Evolutionary conservation across 2,113 vertebrate genomes (phyloP).

Genomic region (Pantherophis guttatus): DNA sequence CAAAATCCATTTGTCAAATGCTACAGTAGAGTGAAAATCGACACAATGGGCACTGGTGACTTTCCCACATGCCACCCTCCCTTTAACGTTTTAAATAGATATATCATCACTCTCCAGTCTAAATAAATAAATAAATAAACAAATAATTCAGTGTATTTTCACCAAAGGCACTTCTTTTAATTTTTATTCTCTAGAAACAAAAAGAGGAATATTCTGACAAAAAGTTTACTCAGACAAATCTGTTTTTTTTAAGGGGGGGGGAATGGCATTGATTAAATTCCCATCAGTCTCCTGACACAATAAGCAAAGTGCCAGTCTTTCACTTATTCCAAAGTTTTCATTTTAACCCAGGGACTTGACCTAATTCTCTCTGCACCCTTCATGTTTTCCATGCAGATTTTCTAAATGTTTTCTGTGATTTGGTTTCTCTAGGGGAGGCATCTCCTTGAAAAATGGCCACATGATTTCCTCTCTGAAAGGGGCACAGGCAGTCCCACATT

Average conservation of each 20-base stretch:
- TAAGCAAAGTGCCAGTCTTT: not conserved
- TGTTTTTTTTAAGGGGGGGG: not conserved
- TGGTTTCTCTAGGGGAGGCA: not conserved
- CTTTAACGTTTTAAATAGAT: not conserved
- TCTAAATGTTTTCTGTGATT: not conserved
- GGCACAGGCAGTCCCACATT: not conserved
- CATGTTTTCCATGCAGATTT: not conserved
- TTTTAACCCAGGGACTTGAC: not conserved
- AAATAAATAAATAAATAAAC: not conserved
- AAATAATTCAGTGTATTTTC: not conserved
- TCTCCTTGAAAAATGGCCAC: not conserved
- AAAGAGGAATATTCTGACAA: not conserved
- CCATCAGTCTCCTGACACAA: not conserved
- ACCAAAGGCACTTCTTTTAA: not conserved
- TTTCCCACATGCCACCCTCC: not conserved
- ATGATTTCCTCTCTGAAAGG: not conserved
- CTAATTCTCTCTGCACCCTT: not conserved
- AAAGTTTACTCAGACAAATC: not conserved
- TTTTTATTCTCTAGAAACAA: not conserved
- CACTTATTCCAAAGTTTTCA: not conserved
- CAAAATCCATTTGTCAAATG: not conserved
- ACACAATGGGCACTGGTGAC: not conserved
- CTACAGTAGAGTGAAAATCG: not conserved
- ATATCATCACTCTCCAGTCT: not conserved
- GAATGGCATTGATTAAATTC: not conserved